Base-by-base conservation (phyloP, 2,797 vertebrate species). In the Takifugu ocellatus region DNA sequence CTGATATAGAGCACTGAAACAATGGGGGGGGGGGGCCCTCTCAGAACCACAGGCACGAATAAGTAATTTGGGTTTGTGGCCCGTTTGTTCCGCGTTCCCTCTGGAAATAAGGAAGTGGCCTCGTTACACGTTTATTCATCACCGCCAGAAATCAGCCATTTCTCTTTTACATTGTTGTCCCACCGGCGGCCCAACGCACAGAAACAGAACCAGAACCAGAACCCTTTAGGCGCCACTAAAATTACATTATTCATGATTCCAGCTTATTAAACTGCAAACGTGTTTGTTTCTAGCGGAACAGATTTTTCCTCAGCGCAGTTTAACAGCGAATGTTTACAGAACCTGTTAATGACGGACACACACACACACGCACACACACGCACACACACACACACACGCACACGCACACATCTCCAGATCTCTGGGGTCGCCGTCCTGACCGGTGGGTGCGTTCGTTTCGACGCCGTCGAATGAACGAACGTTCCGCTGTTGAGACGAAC, bases 101-200 rank as follows among this genome's bases (percentile, higher is more conserved):
- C 52, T 63, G 77, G 50, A 70, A 72, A 46, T 63, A 49, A 72
- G 21, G 42, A 47, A 71, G 64, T 65, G 66, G 24, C 65, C 70
- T 62, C 61, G 51, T 79, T 74, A 43, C 51, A 55, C 43, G 67
- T 73, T 71, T 77, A 70, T 75, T 77, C 58, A 42, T 72, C 67
- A 72, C 68, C 64, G 66, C 51, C 64, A 66, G 68, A 63, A 36
- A 61, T 46, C 59, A 57, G 74, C 76, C 67, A 49, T 73, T 66
- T 64, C 70, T 73, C 64, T 44, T 2, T 54, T 43, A 61, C 25
- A 57, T 63, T 52, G 49, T 48, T 54, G 27, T 31, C 57, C 61
- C 47, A 53, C 61, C 56, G 67, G 47, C 17, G 53, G 51, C 27
- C 15, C 48, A 74, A 66, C n/a, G 21, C 60, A 65, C 10, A 24